A percentile compares a stretch with the other conserved stretches of the same genome.
These are phyloP conservation scores for Trileptium ribeirensis DNA, from an alignment of 2,888 invertebrate genomes.

Conservation along the genomic window DNA sequence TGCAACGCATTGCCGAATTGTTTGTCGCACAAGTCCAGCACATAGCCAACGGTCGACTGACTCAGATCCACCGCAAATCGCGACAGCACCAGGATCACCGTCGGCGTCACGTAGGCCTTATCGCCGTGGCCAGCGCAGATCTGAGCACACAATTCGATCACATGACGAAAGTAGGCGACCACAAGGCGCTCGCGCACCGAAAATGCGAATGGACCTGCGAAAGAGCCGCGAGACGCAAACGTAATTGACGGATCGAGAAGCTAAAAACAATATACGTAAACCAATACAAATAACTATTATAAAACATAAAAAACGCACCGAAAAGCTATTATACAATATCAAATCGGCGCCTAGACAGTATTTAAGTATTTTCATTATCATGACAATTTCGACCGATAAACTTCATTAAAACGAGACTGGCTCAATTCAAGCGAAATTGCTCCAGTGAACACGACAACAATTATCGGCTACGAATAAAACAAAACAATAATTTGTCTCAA, in stretches of 20 bases:
- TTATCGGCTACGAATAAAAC: no score
- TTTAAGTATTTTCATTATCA: no score
- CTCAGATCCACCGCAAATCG: constrained; percentile 39
- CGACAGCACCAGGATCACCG: constrained; percentile 26
- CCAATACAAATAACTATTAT: background rate
- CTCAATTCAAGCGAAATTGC: no score
- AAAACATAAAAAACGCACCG: background rate
- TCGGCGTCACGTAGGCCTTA: constrained; percentile 21
- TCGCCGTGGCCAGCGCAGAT: constrained; percentile 9
- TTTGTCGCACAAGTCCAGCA: constrained; percentile 46
- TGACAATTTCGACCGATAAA: no score
- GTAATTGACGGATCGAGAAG: background rate
- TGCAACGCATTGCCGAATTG: constrained; percentile 37
- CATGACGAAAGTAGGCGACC: constrained; percentile 16
- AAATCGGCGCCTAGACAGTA: no score
- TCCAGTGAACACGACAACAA: no score
- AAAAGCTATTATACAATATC: no score
- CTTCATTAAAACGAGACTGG: no score
- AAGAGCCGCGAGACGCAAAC: background rate
- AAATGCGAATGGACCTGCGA: background rate
- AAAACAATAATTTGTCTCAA: no score
- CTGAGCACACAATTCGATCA: background rate
- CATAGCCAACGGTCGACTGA: constrained; percentile 42
- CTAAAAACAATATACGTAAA: background rate
- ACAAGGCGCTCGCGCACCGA: constrained; percentile 24